These are phyloP conservation scores for Micoletzkya japonica DNA, from an alignment of 2,888 invertebrate species.

Conservation along the genomic window DNA sequence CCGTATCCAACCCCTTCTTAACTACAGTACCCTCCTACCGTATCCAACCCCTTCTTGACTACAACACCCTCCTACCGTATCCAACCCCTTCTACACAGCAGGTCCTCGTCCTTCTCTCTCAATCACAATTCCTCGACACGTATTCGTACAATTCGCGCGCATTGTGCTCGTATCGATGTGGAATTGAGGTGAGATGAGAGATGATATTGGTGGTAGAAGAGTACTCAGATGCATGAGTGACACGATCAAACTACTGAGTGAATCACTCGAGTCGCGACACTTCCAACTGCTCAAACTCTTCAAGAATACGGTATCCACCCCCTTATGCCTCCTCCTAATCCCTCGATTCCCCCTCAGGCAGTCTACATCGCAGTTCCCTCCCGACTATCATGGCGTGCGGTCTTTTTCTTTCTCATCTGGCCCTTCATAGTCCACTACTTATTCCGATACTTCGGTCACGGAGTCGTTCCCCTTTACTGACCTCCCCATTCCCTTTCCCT, in stretches of 20 bases:
- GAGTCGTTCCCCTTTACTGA: no score
- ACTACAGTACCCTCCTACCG: not conserved
- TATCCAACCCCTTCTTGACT: not conserved
- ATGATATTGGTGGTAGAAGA: no score
- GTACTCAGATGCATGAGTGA: no score
- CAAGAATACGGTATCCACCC: no score
- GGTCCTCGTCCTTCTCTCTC: constrained; percentile 13
- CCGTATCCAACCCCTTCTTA: not conserved
- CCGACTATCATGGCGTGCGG: constrained; percentile 17
- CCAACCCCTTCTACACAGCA: not conserved
- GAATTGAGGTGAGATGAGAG: constrained; percentile 20
- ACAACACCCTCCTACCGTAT: not conserved
- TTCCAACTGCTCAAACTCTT: no score
- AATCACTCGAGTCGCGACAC: no score
- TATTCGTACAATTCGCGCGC: not conserved
- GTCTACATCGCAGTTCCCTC: constrained; percentile 26
- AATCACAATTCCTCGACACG: not conserved
- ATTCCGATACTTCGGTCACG: not conserved
- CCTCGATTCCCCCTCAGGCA: constrained; percentile 16
- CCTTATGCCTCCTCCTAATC: no score
- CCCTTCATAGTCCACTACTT: constrained; percentile 27
- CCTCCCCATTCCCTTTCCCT: no score
- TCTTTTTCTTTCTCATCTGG: constrained; percentile 28
- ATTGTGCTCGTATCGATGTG: constrained; percentile 21
- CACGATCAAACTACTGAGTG: no score